Conservation (phyloP, 2,797 vertebrate genomes). For the Xenopus petersii region DNA sequence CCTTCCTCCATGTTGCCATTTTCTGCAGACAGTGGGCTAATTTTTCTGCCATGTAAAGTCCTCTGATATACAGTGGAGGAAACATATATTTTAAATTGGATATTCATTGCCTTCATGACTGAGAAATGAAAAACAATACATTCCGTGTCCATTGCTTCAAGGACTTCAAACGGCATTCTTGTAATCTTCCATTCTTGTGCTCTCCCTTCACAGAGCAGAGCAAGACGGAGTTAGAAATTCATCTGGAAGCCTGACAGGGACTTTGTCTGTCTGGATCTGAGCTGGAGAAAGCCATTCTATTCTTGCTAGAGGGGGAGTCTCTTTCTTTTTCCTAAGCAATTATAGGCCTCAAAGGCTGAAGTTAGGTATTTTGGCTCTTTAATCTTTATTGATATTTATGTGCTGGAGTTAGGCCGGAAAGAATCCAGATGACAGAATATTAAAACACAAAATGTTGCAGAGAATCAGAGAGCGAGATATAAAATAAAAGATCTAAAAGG, state of each 20-base stretch:
- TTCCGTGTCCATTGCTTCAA: constrained; percentile 23
- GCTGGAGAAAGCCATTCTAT: constrained; percentile 54
- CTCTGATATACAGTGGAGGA: not conserved
- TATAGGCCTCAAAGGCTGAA: constrained; percentile 60
- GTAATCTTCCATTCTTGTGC: constrained; percentile 42
- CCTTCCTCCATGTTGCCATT: no score
- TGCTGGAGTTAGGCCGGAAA: constrained; percentile 59
- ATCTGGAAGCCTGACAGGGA: constrained; percentile 52
- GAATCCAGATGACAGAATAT: constrained; percentile 58
- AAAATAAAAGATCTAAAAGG: constrained; percentile 9
- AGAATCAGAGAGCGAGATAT: constrained; percentile 3
- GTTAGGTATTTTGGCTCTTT: constrained; percentile 58
- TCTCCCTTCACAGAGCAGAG: constrained; percentile 40
- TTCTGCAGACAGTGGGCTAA: no score
- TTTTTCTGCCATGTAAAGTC: no score
- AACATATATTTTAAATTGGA: not conserved
- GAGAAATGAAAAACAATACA: constrained; percentile 14
- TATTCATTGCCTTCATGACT: not conserved
- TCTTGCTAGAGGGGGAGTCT: constrained; percentile 58
- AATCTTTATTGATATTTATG: constrained; percentile 62
- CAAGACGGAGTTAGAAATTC: constrained; percentile 24
- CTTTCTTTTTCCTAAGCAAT: constrained; percentile 61
- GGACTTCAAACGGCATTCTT: constrained; percentile 58
- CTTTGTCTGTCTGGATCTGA: constrained; percentile 56
- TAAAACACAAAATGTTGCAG: constrained; percentile 55